These are phyloP conservation scores for Cyphomyrus plagiostoma DNA, from an alignment of 2,113 vertebrate species.

Conservation along the genomic window DNA sequence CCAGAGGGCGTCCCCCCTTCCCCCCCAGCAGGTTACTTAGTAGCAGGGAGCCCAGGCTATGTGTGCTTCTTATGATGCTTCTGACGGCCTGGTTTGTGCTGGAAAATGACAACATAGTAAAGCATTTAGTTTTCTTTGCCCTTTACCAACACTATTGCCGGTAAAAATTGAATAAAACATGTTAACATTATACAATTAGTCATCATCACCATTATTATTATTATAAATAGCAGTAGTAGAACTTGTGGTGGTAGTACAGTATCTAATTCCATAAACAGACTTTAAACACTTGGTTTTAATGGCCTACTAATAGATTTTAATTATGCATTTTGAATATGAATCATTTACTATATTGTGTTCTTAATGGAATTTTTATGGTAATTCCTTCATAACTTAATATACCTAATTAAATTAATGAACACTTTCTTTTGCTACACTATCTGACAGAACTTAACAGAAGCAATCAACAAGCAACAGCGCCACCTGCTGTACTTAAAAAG, in stretches of 20 bases:
- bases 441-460: slow-evolving; percentile 37
- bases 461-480: slow-evolving; percentile 46
- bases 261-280: background rate
- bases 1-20: background rate
- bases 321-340: background rate
- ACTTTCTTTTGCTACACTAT: slow-evolving; percentile 33
- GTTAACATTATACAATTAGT: background rate
- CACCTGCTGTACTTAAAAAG: slow-evolving; percentile 53
- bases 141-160: background rate
- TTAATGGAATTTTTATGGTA: background rate
- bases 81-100: background rate
- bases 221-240: background rate
- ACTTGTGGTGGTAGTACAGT: background rate
- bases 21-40: background rate
- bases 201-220: background rate
- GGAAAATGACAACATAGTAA: background rate
- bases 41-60: background rate
- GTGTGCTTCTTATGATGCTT: background rate
- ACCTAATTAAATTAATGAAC: slow-evolving; percentile 26
- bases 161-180: background rate
- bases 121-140: background rate
- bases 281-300: background rate
- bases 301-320: background rate
- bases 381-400: background rate
- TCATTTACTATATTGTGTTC: background rate